Base-by-base conservation (phyloP, 2,888 invertebrate genomes). In the Phaedon cochleariae region DNA sequence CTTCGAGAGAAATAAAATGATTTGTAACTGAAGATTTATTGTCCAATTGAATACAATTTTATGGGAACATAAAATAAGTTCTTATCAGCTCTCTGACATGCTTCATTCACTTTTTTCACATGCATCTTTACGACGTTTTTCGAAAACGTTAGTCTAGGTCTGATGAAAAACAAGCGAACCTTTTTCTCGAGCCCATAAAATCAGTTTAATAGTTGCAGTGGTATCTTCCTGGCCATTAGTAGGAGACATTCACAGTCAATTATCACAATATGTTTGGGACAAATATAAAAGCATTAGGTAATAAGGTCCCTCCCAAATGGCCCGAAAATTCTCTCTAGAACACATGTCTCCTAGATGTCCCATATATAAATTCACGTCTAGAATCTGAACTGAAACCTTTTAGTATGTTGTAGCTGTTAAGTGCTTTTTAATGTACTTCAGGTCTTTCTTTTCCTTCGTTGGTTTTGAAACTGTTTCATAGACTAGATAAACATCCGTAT, bases 391-490 rank as follows among this genome's bases (percentile, higher is more conserved):
- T 75, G 77, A 76, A 76, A 78, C 78, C 78, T 80, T 79, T 80
- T 78, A 77, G 78, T 75, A 73, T 72, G 76, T 75, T 61, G 76
- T 78, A 76, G 75, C 73, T 73, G 77, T 77, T 80, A 80, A 80
- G 80, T 79, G 80, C 79, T 76, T 80, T 80, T 80, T 79, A 80
- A 80, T 80, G 80, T 80, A 71, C 67, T 73, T 74, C 74, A 73
- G 74, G 75, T 69, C 74, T 71, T 74, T 75, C 77, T 73, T 78
- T 74, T 74, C 62, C 55, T 60, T 66, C 62, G 62, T 66, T 62
- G 49, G 51, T 46, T 31, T 58, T 41, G 29, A 55, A 64, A 64
- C 49, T 65, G 66, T 66, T 66, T 65, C 59, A 65, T 54, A 62
- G 59, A 59, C 18, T 52, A 62, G 64, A 67, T 59, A 67, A 67